Base-by-base conservation (phyloP, 2,113 vertebrate genomes). In the Spea multiplicata region DNA sequence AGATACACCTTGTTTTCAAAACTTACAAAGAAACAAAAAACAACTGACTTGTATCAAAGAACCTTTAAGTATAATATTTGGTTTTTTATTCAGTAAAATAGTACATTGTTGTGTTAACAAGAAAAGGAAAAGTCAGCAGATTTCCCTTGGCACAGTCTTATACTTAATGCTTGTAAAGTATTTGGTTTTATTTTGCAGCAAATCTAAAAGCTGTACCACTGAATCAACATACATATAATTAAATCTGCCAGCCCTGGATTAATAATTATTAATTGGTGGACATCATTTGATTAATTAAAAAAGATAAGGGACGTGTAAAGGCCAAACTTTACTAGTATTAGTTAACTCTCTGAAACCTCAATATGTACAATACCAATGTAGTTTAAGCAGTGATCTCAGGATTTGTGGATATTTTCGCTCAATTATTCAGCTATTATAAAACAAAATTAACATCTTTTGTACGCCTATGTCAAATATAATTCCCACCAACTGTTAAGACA, bases 401-500 rank as follows among this genome's bases (percentile, higher is more conserved):
- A 30, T 30, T 30, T 30, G 30, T 30, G 30, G 30, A 30, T 30
- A 30, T 30, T 30, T 30, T 2, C 30, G 30, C 30, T 30, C 30
- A 30, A 30, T 30, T 30, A 30, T 30, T 30, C 30, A 30, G 30
- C 30, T 30, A 14, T 8, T 8, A 49, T 12, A 16, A 75, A 75
- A 8, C 30, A 44, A 75, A 8, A 65, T 57, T 48, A 46, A 30
- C 44, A 66, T 68, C 45, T 48, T 73, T 57, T 61, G 53, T 13
- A 57, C 55, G 53, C 45, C 3, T 75, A 14, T 67, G 49, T 75
- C 64, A 75, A 46, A 44, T 44, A 13, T 68, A 68, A 74, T 74
- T 74, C 53, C 45, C 45, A 74, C 78, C 78, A 74, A 80, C 62
- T 80, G 78, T 74, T 78, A 47, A 16, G n/a, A 67, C 49, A 30